Percentiles rank a stretch among this genome's conserved stretches.
These are phyloP conservation scores for Malurus elegans DNA, from an alignment of 2,113 vertebrate genomes.

Conservation along the genomic window DNA sequence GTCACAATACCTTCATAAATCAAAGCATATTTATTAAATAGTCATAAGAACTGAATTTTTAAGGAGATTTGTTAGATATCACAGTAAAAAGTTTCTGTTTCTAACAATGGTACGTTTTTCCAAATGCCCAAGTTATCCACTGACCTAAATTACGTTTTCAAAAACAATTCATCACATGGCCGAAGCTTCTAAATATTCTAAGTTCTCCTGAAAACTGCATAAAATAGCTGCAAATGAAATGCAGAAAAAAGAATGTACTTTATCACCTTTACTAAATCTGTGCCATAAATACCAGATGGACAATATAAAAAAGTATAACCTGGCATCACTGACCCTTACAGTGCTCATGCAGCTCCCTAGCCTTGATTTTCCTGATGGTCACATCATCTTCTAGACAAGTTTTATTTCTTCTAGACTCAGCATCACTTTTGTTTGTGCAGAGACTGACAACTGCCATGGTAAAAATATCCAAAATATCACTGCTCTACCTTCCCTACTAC, in stretches of 20 bases:
- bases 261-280: not conserved
- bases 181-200: not conserved
- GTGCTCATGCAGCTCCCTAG: not conserved
- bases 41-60: not conserved
- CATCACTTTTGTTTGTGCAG: not conserved
- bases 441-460: not conserved
- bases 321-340: not conserved
- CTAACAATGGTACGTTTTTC: not conserved
- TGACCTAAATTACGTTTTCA: not conserved
- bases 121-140: not conserved
- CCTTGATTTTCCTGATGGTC: not conserved
- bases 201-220: not conserved
- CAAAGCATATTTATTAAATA: not conserved
- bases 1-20: not conserved
- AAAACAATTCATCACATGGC: not conserved
- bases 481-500: not conserved
- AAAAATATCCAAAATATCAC: not conserved
- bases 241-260: not conserved
- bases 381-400: not conserved
- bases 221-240: not conserved
- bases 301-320: not conserved
- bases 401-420: not conserved
- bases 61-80: not conserved
- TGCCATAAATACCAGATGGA: not conserved
- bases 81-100: not conserved